Evolutionary conservation across 2,888 invertebrate species (phyloP).

Genomic region (Yponomeuta evonymella): DNA sequence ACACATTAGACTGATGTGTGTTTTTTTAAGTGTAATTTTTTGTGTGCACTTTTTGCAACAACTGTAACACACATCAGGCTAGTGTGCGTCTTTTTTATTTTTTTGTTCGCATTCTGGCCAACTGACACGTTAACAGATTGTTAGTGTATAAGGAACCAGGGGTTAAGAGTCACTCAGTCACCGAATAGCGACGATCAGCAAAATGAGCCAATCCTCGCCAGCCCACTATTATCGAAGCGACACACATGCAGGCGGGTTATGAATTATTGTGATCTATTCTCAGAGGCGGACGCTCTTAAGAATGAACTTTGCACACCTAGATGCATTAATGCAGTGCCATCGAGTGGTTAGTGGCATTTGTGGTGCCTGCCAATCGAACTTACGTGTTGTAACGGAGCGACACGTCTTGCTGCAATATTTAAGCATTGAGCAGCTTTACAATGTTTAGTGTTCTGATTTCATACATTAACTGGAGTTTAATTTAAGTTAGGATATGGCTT

Average conservation of each 20-base stretch:
- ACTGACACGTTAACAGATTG: too few species aligned
- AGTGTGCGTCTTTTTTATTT: too few species aligned
- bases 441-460: too few species aligned
- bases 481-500: too few species aligned
- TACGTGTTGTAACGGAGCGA: neutral
- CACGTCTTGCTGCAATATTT: neutral
- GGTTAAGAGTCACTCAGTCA: neutral
- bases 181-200: too few species aligned
- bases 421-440: too few species aligned
- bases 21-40: too few species aligned
- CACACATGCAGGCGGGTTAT: conserved; percentile 56
- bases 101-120: too few species aligned
- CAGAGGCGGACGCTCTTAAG: conserved; percentile 48
- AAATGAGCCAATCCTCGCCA: conserved; percentile 25
- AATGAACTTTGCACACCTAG: conserved; percentile 42
- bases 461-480: too few species aligned
- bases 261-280: conserved; percentile 71
- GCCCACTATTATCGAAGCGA: conserved; percentile 43
- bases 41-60: too few species aligned
- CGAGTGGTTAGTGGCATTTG: conserved; percentile 3
- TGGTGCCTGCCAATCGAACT: conserved; percentile 9
- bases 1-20: too few species aligned
- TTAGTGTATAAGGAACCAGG: neutral
- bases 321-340: conserved; percentile 22
- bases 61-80: too few species aligned